phyloP scores from a whole-genome alignment of 2,797 vertebrate genomes.

The Synaphobranchus kaupii region DNA sequence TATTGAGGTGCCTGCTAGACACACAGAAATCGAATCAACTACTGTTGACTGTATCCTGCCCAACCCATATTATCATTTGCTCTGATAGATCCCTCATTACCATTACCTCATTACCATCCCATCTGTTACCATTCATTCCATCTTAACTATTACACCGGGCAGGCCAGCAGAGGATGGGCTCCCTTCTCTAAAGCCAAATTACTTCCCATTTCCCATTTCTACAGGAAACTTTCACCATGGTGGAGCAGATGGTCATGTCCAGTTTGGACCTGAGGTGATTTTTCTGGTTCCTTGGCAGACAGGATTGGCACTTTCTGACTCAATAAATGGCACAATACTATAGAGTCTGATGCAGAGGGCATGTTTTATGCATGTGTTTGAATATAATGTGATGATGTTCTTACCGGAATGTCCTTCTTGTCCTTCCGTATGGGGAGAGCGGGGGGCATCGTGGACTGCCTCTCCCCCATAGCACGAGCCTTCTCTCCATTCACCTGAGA shows the following conservation, averaged over 20 bases:
- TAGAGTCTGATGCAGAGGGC: background rate
- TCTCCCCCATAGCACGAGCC: slow-evolving; percentile 65
- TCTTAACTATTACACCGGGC: too few relatives aligned
- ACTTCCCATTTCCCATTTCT: background rate
- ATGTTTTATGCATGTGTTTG: background rate
- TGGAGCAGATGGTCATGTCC: background rate
- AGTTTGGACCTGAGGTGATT: background rate
- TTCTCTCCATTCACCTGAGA: slow-evolving; percentile 76
- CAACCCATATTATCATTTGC: too few relatives aligned
- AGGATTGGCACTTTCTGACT: background rate
- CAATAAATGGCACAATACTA: background rate
- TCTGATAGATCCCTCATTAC: too few relatives aligned
- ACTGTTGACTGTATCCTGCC: too few relatives aligned
- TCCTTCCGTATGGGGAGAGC: slow-evolving; percentile 67
- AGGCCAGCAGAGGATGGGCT: too few relatives aligned
- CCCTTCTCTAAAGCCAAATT: too few relatives aligned
- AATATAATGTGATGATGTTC: background rate
- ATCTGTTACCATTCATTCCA: too few relatives aligned
- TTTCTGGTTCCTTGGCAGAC: background rate
- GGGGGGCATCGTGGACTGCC: slow-evolving; percentile 64
- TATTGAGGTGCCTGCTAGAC: too few relatives aligned
- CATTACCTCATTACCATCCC: too few relatives aligned
- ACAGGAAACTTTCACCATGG: background rate
- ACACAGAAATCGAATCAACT: too few relatives aligned
- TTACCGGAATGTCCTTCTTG: slow-evolving; percentile 78